phyloP scores from a whole-genome alignment of 1,140 invertebrate genomes.

The Leptoteleia sp. region DNA sequence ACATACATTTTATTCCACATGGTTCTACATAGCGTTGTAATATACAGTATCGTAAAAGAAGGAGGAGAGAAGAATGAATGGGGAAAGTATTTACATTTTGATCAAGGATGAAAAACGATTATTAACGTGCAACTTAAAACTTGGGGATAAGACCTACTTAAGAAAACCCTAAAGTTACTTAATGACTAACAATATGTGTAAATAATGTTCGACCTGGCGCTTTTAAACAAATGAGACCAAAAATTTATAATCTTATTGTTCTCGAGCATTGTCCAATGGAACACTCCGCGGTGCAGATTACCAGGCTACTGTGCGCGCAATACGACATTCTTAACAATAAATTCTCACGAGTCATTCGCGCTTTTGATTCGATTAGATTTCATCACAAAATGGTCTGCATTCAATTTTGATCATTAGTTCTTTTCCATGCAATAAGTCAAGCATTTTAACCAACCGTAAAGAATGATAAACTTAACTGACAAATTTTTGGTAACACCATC shows the following conservation, averaged over 20 bases:
- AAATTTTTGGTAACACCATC: too few species aligned
- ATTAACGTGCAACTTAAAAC: conserved; percentile 54
- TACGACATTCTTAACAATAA: conserved; percentile 55
- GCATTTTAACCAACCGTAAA: too few species aligned
- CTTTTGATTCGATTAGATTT: conserved; percentile 20
- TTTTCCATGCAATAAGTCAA: too few species aligned
- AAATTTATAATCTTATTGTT: conserved; percentile 18
- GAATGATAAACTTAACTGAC: too few species aligned
- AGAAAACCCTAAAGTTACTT: conserved; percentile 57
- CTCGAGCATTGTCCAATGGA: conserved; percentile 26
- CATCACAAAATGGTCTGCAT: conserved; percentile 4
- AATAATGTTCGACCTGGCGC: conserved; percentile 36
- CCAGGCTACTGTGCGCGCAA: conserved; percentile 44
- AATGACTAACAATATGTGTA: conserved; percentile 60
- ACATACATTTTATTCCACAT: conserved; percentile 74
- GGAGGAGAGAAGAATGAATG: conserved; percentile 55
- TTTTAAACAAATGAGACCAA: conserved; percentile 38
- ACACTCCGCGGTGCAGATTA: conserved; percentile 19
- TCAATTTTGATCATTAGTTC: conserved; percentile 27
- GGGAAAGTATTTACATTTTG: conserved; percentile 77
- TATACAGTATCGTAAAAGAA: conserved; percentile 67
- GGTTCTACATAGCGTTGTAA: conserved; percentile 69
- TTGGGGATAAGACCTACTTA: conserved; percentile 59
- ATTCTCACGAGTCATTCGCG: conserved; percentile 51
- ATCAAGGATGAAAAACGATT: conserved; percentile 70